A percentile compares a stretch with the other conserved stretches of the same genome.
Conservation (phyloP, 2,797 vertebrate genomes). For the Sebastes taczanowskii region DNA sequence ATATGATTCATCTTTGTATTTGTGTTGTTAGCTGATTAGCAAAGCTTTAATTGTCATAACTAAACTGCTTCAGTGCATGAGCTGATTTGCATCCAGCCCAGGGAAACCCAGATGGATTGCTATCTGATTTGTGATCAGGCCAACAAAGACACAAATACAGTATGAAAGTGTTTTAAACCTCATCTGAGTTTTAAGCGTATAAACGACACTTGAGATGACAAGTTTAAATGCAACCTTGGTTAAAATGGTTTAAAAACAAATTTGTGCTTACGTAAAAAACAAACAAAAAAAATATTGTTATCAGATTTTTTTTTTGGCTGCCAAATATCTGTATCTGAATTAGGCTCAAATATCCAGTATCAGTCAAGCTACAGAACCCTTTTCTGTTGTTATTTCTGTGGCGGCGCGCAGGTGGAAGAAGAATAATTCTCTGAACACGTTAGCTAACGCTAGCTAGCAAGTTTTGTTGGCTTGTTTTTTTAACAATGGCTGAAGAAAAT, state of each 20-base stretch:
- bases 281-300: background rate
- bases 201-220: background rate
- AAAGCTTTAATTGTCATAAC: background rate
- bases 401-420: no score
- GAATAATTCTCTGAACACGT: no score
- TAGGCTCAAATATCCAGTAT: background rate
- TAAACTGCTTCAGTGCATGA: background rate
- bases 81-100: background rate
- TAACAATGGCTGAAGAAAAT: no score
- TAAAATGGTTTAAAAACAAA: background rate
- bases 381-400: no score
- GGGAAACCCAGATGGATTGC: background rate
- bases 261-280: background rate
- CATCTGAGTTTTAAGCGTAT: background rate
- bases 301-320: background rate
- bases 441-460: no score
- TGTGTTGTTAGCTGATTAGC: background rate
- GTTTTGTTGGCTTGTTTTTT: no score
- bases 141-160: background rate
- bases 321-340: background rate
- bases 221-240: background rate
- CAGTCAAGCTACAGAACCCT: background rate
- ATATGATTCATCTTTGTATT: background rate
- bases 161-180: background rate
- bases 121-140: background rate